phyloP scores from a whole-genome alignment of 2,113 vertebrate genomes.

The Acinonyx jubatus region DNA sequence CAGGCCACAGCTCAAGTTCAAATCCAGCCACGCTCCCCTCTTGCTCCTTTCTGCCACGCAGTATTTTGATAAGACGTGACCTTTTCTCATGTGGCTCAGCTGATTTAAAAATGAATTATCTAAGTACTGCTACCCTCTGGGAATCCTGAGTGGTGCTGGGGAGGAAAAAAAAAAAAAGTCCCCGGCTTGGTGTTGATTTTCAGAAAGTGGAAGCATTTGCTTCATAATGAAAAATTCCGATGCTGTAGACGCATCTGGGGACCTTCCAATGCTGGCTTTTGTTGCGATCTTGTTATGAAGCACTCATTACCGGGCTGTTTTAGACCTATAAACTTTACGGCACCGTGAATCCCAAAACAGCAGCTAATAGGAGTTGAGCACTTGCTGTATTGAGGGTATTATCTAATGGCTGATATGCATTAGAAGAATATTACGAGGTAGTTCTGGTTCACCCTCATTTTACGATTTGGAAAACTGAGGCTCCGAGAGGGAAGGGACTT shows the following conservation, averaged over 20 bases:
- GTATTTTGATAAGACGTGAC: neutral
- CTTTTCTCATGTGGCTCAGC: neutral
- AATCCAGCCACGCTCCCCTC: neutral
- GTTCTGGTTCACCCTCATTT: neutral
- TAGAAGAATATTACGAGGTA: neutral
- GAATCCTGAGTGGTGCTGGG: neutral
- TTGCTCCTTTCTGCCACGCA: neutral
- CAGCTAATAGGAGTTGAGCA: neutral
- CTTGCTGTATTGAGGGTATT: neutral
- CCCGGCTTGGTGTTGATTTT: neutral
- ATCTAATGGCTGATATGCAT: neutral
- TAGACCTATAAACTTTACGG: neutral
- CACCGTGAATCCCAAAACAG: neutral
- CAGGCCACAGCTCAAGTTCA: neutral
- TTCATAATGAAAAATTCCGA: neutral
- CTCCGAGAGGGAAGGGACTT: neutral
- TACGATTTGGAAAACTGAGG: neutral
- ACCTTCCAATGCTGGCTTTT: neutral
- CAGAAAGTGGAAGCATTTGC: neutral
- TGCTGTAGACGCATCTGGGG: neutral
- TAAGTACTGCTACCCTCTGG: neutral
- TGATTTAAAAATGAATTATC: constrained; percentile 12
- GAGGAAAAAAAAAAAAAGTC: too few species aligned
- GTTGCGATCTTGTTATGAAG: neutral
- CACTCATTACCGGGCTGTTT: neutral